phyloP scores from a whole-genome alignment of 2,888 invertebrate species.

The Brachyopa scutellaris region DNA sequence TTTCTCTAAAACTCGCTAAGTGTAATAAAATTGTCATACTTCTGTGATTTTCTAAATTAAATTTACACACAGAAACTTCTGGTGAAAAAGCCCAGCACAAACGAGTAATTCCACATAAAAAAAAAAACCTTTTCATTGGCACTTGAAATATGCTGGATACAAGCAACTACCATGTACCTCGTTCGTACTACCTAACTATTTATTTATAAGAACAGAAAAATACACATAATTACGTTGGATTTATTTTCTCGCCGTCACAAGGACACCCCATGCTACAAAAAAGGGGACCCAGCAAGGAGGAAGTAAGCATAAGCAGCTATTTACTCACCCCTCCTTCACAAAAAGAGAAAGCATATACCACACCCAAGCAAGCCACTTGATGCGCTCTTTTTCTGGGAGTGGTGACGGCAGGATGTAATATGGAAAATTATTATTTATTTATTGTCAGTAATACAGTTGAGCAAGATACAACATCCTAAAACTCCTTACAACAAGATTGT shows the following conservation, averaged over 20 bases:
- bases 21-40: background rate
- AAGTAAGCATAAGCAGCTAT: conserved; percentile 21
- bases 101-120: conserved; percentile 3
- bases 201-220: conserved; percentile 35
- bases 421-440: conserved; percentile 54
- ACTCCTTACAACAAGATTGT: too few species aligned
- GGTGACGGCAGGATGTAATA: conserved; percentile 19
- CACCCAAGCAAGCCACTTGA: conserved; percentile 12
- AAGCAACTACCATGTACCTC: too few species aligned
- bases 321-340: conserved; percentile 3
- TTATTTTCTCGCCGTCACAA: conserved; percentile 18
- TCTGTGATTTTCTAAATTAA: conserved; percentile 15
- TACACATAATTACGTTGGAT: conserved; percentile 27
- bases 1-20: background rate
- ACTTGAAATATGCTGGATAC: too few species aligned
- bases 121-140: background rate
- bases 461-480: conserved; percentile 7
- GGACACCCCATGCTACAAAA: background rate
- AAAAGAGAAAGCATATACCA: background rate
- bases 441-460: conserved; percentile 20
- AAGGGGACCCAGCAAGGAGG: conserved; percentile 7
- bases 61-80: conserved; percentile 3
- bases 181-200: background rate
- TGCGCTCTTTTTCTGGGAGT: background rate
- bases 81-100: background rate